Percentiles rank a stretch among this genome's conserved stretches.
phyloP scores from a whole-genome alignment of 2,888 invertebrate genomes.

The Unio delphinus region DNA sequence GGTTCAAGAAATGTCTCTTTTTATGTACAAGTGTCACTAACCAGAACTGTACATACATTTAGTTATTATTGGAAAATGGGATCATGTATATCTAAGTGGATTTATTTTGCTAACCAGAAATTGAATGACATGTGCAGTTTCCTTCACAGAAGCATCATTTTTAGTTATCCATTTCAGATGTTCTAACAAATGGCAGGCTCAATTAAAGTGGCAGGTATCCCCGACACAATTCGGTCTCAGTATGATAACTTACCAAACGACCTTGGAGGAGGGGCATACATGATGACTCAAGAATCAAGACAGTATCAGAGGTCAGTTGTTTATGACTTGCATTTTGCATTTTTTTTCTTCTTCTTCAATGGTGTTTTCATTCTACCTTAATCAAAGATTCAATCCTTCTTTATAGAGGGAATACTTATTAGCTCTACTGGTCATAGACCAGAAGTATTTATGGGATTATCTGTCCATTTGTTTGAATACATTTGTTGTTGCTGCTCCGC shows the following conservation, averaged over 20 bases:
- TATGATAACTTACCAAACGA: constrained; percentile 18
- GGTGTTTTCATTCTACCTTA: background rate
- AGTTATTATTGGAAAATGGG: no score
- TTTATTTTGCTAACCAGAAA: no score
- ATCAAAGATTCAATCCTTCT: background rate
- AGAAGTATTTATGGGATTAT: no score
- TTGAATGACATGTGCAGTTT: no score
- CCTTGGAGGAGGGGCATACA: constrained; percentile 11
- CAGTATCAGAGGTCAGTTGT: constrained; percentile 31
- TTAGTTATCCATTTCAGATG: constrained; percentile 9
- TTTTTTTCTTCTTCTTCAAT: background rate
- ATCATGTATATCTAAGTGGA: no score
- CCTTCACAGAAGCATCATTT: background rate
- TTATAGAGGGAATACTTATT: constrained; percentile 2
- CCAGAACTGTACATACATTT: no score
- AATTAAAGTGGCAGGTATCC: constrained; percentile 20
- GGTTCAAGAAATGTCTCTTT: no score
- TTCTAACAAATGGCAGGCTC: constrained; percentile 17
- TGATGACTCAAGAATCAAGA: constrained; percentile 31
- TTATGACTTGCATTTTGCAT: background rate
- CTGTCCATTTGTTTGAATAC: no score
- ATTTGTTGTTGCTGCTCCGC: no score
- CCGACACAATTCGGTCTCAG: constrained; percentile 17
- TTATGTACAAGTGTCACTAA: no score
- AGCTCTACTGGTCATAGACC: no score